Conservation (phyloP, 2,888 invertebrate genomes). For the Malthinus flaveolus region DNA sequence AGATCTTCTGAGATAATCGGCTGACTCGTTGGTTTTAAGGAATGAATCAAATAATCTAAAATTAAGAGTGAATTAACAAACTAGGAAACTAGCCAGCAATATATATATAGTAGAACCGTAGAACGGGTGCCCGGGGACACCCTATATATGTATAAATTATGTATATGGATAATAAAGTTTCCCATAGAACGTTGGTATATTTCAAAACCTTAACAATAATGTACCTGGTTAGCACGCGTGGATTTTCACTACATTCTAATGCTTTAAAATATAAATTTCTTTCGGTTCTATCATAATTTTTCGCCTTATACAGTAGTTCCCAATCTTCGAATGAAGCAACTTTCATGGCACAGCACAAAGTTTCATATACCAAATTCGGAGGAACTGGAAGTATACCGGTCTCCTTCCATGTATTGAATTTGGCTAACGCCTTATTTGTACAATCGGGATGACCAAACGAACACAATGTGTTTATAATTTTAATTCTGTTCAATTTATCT, state of each 20-base stretch:
- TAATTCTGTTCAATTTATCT: slow-evolving; percentile 49
- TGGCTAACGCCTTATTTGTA: slow-evolving; percentile 50
- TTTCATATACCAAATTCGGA: slow-evolving; percentile 67
- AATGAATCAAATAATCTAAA: too few species aligned
- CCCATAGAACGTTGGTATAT: too few species aligned
- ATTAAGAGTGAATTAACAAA: too few species aligned
- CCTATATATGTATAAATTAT: too few species aligned
- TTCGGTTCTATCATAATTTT: not conserved
- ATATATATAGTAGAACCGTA: too few species aligned
- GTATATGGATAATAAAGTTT: too few species aligned
- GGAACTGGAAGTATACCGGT: slow-evolving; percentile 49
- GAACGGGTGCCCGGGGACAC: too few species aligned
- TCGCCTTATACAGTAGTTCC: slow-evolving; percentile 59
- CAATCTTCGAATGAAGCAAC: slow-evolving; percentile 65
- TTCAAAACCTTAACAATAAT: too few species aligned
- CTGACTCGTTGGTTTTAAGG: too few species aligned
- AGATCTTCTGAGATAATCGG: too few species aligned
- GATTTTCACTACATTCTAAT: slow-evolving; percentile 31
- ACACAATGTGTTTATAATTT: slow-evolving; percentile 40
- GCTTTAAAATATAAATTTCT: slow-evolving; percentile 18
- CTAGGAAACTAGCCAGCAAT: too few species aligned
- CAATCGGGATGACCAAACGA: slow-evolving; percentile 50
- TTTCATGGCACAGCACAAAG: slow-evolving; percentile 74
- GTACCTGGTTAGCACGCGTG: slow-evolving; percentile 13
- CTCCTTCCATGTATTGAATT: slow-evolving; percentile 51